Evolutionary conservation across 2,797 vertebrate genomes (phyloP).

Genomic region (Vireo griseus): DNA sequence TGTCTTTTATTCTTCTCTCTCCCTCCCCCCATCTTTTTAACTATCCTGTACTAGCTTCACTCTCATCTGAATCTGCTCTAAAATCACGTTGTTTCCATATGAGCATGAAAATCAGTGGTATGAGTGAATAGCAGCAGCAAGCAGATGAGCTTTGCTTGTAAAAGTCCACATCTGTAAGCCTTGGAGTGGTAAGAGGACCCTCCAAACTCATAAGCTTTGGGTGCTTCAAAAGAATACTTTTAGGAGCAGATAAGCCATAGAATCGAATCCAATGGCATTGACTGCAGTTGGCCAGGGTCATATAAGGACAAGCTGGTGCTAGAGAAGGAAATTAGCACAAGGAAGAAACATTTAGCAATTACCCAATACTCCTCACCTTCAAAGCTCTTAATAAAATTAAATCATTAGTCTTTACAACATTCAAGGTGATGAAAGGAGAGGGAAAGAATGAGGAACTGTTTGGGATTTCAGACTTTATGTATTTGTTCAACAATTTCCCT

Average conservation of each 20-base stretch:
- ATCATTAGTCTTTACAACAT: slow-evolving; percentile 34
- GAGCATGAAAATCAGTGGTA: neutral
- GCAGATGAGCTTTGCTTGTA: neutral
- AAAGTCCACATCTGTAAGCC: neutral
- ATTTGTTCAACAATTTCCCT: neutral
- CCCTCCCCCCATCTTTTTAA: neutral
- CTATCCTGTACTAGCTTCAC: neutral
- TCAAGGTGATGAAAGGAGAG: slow-evolving; percentile 41
- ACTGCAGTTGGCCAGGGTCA: neutral
- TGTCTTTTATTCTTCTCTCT: neutral
- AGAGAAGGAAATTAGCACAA: slow-evolving; percentile 27
- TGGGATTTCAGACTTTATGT: slow-evolving; percentile 14
- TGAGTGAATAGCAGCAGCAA: neutral
- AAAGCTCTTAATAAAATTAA: slow-evolving; percentile 54
- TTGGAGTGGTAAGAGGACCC: neutral
- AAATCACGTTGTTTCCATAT: neutral
- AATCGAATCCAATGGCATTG: neutral
- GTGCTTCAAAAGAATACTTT: neutral
- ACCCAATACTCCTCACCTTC: slow-evolving; percentile 16
- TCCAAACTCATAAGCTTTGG: neutral
- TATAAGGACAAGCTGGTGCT: slow-evolving; percentile 11
- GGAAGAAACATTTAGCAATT: slow-evolving; percentile 42
- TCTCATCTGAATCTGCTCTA: neutral
- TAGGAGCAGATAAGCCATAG: neutral
- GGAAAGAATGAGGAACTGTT: slow-evolving; percentile 43